These are phyloP conservation scores for Hippocampus kuda DNA, from an alignment of 2,797 vertebrate species.

Conservation along the genomic window DNA sequence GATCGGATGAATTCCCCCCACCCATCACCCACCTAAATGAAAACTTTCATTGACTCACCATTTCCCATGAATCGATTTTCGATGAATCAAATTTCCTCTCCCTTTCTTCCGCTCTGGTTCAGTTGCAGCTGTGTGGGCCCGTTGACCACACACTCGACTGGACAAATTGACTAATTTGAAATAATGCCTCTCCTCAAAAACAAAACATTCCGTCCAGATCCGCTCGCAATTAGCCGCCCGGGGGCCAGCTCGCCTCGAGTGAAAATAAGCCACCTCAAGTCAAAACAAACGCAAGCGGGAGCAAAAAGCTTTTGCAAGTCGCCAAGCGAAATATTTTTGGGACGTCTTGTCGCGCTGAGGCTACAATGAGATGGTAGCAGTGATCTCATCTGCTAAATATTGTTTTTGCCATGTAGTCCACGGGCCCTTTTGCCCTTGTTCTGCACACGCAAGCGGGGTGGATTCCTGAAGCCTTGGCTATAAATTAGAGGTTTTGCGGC, in stretches of 20 bases:
- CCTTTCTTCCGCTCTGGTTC: slow-evolving; percentile 12
- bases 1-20: slow-evolving; percentile 45
- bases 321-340: slow-evolving; percentile 64
- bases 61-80: not conserved
- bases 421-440: slow-evolving; percentile 37
- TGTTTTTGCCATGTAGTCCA: slow-evolving; percentile 54
- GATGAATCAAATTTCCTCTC: not conserved
- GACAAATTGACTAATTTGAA: slow-evolving; percentile 13
- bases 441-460: slow-evolving; percentile 40
- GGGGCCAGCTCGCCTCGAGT: slow-evolving; percentile 43
- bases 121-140: not conserved
- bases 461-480: slow-evolving; percentile 41
- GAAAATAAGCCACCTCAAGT: slow-evolving; percentile 61
- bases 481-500: slow-evolving; percentile 62
- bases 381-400: slow-evolving; percentile 69
- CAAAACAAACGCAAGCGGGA: slow-evolving; percentile 56
- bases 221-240: slow-evolving; percentile 53
- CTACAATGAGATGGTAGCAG: slow-evolving; percentile 56
- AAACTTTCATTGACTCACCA: no score
- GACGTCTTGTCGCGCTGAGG: slow-evolving; percentile 54
- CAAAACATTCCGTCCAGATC: slow-evolving; percentile 36
- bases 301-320: slow-evolving; percentile 27
- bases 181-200: slow-evolving; percentile 45
- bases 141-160: slow-evolving; percentile 6
- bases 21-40: no score